phyloP scores from a whole-genome alignment of 2,888 invertebrate genomes.

The Euclidia mi region DNA sequence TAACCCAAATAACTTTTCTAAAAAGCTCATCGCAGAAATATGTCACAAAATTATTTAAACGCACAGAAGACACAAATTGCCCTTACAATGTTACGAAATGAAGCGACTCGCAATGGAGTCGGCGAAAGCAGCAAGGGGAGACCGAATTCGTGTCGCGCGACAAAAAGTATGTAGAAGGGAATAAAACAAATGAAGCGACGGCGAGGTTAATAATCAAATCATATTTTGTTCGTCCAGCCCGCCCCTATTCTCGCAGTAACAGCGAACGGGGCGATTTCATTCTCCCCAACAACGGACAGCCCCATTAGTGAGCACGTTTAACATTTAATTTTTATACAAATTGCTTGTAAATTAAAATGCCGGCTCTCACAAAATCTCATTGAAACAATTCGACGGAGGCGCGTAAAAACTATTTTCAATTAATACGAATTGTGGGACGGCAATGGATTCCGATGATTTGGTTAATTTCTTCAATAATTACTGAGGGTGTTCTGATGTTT shows the following conservation, averaged over 20 bases:
- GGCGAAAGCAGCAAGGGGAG: background rate
- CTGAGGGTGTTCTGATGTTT: constrained; percentile 21
- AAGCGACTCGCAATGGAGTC: background rate
- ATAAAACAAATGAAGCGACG: constrained; percentile 44
- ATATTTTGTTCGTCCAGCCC: constrained; percentile 19
- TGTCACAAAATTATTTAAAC: constrained; percentile 13
- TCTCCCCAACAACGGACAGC: background rate
- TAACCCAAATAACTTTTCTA: background rate
- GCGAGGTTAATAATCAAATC: constrained; percentile 39
- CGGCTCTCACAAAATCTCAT: constrained; percentile 34
- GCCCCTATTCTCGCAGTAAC: too few relatives aligned
- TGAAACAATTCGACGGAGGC: constrained; percentile 52
- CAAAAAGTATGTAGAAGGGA: constrained; percentile 12
- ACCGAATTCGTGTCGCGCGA: constrained; percentile 10
- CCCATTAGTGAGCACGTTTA: constrained; percentile 53
- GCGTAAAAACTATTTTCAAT: constrained; percentile 48
- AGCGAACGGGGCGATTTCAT: background rate
- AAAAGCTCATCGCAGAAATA: background rate
- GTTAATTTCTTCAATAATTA: constrained; percentile 52
- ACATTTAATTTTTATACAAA: constrained; percentile 67
- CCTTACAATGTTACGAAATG: constrained; percentile 8
- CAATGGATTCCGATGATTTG: constrained; percentile 43
- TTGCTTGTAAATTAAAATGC: constrained; percentile 63
- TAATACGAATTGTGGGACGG: constrained; percentile 37
- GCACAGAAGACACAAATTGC: constrained; percentile 9